Base-by-base conservation (phyloP, 2,888 invertebrate species). In the Apamea epomidion region DNA sequence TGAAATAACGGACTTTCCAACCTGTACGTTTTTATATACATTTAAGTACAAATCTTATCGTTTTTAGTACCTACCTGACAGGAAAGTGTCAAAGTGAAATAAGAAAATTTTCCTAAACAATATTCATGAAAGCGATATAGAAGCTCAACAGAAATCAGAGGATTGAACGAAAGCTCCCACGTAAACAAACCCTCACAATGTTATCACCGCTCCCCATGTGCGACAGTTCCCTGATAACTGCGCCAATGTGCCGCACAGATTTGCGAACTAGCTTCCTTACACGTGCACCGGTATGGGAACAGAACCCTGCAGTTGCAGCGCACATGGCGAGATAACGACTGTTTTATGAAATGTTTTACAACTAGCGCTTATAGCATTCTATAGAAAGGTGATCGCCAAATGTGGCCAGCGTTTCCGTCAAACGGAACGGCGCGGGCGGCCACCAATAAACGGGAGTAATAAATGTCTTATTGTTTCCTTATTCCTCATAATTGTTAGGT, bases 281-380 rank as follows among this genome's bases (percentile, higher is more conserved):
- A 96, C 96, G 96, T 96, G 96, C 93, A 91, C 88, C 91, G 93
- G 92, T 92, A 90, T 92, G 94, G 93, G 94, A 94, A 92, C 74
- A 69, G 77, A 58, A 82, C 71, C 83, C 87, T 85, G 91, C 91
- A 91, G 88, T 91, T 92, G 94, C 92, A 87, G 81, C 87, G 92
- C 96, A 96, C 93, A 95, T 96, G 96, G 92, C 92, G 86, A 89
- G 93, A 93, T 93, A 93, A 94, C 92, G 92, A 92, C 92, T 92
- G 93, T 94, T 95, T 95, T 95, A 95, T 94, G 92, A 93, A 95
- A 95, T 93, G 94, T 95, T 96, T 96, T 95, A 96, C 95, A 94
- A 93, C 95, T 92, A 94, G 92, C 91, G 90, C 91, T 91, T 91
- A 93, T 90, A 90, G 94, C 93, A 95, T 94, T 95, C 95, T 93